Base-by-base conservation (phyloP, 1,140 invertebrate species). In the Phymorhynchus buccinoides region DNA sequence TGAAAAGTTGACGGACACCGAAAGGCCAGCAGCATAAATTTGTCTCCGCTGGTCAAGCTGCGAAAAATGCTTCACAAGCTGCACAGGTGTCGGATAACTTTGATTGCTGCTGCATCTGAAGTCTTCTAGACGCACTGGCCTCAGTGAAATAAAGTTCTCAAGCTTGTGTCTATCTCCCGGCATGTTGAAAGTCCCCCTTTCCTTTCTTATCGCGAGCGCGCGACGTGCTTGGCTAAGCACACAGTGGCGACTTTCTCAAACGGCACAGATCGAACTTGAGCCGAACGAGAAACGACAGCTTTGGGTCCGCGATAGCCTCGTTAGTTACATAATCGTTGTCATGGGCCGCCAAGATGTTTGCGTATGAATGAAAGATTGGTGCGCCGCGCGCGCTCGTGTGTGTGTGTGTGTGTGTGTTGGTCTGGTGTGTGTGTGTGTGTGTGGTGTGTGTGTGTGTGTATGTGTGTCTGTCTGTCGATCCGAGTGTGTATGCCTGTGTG, bases 1-100 rank as follows among this genome's bases (percentile, higher is more conserved):
- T 41, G 73, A 75, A 37, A 75, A 75, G 73, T 75, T 75, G 73
- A 75, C 73, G 42, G 73, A 75, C 41, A 48, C 48, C 77, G 77
- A 83, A 83, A 42, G 71, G 39, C 81, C 81, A 62, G 62, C 81
- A 83, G 81, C 81, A 83, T 83, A 83, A 83, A 71, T 83, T 83
- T 71, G 41, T 14, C 77, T 41, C 62, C 44, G 62, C 37, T 83
- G 81, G 66, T 83, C 81, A 71, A 83, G 81, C 66, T 83, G 81
- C n/a, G 56, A 83, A 42, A 83, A 66, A 83, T 83, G 81, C n/a
- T 83, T 66, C 22, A 83, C 81, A 27, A 83, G 66, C 81, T 83
- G 81, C 81, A 83, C 81, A 22, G 81, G 81, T 66, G 81, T 83
- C 35, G 81, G 81, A 42, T 83, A 83, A 44, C 81, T 83, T 22